Base-by-base conservation (phyloP, 2,113 vertebrate genomes). In the Glaucomys volans region DNA sequence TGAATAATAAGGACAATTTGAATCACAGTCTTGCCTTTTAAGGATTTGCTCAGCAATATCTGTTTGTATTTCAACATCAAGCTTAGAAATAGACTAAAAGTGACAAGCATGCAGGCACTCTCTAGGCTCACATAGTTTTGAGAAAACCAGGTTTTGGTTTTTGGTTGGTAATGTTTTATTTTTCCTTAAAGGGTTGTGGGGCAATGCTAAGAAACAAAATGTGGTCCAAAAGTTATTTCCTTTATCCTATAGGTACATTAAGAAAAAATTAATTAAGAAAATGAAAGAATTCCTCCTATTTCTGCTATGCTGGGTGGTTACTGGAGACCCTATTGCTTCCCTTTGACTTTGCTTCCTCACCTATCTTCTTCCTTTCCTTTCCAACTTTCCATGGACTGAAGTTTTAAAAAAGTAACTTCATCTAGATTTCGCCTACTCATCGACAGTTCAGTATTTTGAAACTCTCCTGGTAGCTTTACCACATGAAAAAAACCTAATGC, bases 201-300 rank as follows among this genome's bases (percentile, higher is more conserved):
- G n/a, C 28, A 42, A 12, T 82, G 71, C 94, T 86, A 47, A 50
- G 52, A 50, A 84, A 85, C 86, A 97, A 42, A 47, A 67, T 42
- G 71, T 50, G 71, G 93, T 50, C 42, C 86, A 82, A 89, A 96
- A 79, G 24, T 75, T 69, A 26, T 94, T 95, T 11, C 28, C 62
- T 66, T 91, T 22, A 66, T 79, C 4, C 1, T 95, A 79, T 91
- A 95, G 7, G 22, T 90, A 85, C 42, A 69, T 62, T 92, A 95
- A 97, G 95, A 74, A 98, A 97, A 91, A 97, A 0, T 64, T 83
- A 90, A 87, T 94, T 92, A 87, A 95, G 74, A 52, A 26, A 26
- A 40, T 96, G 66, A 94, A 90, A 95, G 66, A 96, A 88, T 85
- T 57, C 4, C 22, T 85, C 66, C 16, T 90, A 88, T 79, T 95